phyloP scores from a whole-genome alignment of 2,888 invertebrate species.

The Eupithecia vulgata region DNA sequence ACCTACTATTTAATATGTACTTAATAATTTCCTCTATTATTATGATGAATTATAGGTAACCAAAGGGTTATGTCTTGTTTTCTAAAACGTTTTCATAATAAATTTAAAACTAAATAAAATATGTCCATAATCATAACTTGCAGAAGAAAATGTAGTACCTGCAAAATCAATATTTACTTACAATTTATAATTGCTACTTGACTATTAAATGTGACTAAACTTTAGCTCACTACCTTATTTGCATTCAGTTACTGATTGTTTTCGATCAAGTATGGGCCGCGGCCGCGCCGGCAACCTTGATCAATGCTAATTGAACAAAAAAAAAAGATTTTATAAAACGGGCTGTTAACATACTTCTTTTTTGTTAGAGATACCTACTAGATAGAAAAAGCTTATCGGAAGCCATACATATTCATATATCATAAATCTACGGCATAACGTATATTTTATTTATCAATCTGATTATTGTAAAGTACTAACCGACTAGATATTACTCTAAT shows the following conservation, averaged over 20 bases:
- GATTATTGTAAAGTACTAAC: conserved; percentile 30
- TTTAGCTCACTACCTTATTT: background rate
- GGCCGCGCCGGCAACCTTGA: no score
- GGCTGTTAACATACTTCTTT: background rate
- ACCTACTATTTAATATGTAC: no score
- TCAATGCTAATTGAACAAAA: background rate
- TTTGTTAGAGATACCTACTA: background rate
- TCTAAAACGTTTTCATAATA: background rate
- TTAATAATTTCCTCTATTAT: background rate
- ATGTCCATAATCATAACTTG: background rate
- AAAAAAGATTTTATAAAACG: background rate
- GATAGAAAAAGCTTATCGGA: background rate
- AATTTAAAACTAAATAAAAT: background rate
- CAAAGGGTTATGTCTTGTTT: background rate
- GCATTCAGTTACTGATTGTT: background rate
- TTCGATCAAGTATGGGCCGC: no score
- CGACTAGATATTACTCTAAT: conserved; percentile 32
- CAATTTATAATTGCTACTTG: background rate
- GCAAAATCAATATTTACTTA: background rate
- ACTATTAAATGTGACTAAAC: background rate
- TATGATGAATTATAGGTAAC: background rate
- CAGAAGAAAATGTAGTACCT: background rate
- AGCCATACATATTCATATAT: conserved; percentile 4
- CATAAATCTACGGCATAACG: conserved; percentile 16
- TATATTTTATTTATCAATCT: conserved; percentile 21